Evolutionary conservation across 1,140 invertebrate genomes (phyloP), one percentile per base, ranked within the genome.

Genomic region (Sarcophaga bullata): DNA sequence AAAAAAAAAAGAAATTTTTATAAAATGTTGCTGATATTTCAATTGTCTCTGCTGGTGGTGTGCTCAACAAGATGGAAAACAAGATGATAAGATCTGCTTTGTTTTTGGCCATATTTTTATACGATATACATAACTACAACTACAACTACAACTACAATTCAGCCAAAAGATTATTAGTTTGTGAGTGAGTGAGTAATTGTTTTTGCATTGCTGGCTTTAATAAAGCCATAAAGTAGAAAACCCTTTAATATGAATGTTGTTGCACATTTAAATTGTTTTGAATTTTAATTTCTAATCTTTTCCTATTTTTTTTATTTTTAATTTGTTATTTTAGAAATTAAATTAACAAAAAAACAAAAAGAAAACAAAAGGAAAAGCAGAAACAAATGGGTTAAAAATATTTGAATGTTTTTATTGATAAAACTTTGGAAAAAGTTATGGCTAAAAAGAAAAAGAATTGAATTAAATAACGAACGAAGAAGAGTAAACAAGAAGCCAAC

Each of bases 11-110:
- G 4, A 37, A 37, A 37, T 2, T 37, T 72, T 25, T 72, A 19
- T 47, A 76, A 76, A 78, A 78, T 78, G 75, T 78, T 78, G 75
- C 75, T 78, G 75, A 78, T 78, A 78, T 78, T 78, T 78, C 75
- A 78, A 78, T 78, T 78, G 75, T 78, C 75, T 78, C 75, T 78
- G 75, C 75, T 78, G 75, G 75, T 78, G 75, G 62, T 68, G 62
- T 68, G 25, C 25, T 68, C n/a, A 68, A 68, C n/a, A 68, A 68
- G 62, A 68, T 68, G 62, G 62, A 19, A 68, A 68, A 68, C 62
- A 68, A 37, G 25, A 37, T 19, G 62, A 68, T 68, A 68, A 68
- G 62, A 68, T n/a, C 25, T 37, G 25, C 25, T 37, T 68, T 68
- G 62, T 68, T 37, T 37, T 52, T 52, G 9, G 8, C 17, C 62